Evolutionary conservation across 2,113 vertebrate species (phyloP).

Genomic region (Nothobranchius kuhntae): DNA sequence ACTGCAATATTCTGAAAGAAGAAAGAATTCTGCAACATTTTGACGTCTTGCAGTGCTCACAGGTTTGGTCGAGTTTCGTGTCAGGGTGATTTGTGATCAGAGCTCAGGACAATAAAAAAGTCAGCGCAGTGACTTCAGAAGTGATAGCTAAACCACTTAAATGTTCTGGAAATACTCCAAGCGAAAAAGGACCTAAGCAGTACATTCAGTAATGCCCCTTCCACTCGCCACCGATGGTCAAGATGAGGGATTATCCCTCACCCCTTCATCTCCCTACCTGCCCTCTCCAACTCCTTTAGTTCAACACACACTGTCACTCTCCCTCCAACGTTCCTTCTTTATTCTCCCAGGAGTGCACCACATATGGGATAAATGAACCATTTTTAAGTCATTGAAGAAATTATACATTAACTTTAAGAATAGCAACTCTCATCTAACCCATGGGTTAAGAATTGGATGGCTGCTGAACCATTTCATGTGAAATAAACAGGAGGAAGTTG

Average conservation of each 20-base stretch:
- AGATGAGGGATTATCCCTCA: slow-evolving; percentile 58
- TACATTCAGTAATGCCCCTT: slow-evolving; percentile 57
- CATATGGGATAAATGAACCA: slow-evolving; percentile 34
- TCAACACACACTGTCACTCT: slow-evolving; percentile 11
- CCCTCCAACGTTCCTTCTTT: neutral
- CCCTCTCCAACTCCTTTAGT: slow-evolving; percentile 24
- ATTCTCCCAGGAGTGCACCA: slow-evolving; percentile 11
- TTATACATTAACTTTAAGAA: slow-evolving; percentile 40
- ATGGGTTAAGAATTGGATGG: no score
- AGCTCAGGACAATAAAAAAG: neutral
- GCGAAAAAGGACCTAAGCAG: slow-evolving; percentile 59
- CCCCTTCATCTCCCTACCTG: slow-evolving; percentile 33
- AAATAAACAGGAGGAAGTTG: no score
- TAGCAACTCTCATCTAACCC: no score
- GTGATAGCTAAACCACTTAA: neutral
- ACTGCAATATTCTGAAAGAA: neutral
- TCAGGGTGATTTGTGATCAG: neutral
- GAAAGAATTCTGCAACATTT: slow-evolving; percentile 23
- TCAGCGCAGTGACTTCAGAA: neutral
- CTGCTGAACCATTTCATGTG: no score
- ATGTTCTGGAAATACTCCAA: slow-evolving; percentile 13
- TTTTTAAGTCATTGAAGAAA: slow-evolving; percentile 27
- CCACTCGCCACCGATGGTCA: slow-evolving; percentile 51
- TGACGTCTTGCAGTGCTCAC: neutral
- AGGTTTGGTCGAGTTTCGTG: neutral